These are phyloP conservation scores for Delphinapterus leucas DNA, from an alignment of 2,113 vertebrate genomes.

Conservation along the genomic window DNA sequence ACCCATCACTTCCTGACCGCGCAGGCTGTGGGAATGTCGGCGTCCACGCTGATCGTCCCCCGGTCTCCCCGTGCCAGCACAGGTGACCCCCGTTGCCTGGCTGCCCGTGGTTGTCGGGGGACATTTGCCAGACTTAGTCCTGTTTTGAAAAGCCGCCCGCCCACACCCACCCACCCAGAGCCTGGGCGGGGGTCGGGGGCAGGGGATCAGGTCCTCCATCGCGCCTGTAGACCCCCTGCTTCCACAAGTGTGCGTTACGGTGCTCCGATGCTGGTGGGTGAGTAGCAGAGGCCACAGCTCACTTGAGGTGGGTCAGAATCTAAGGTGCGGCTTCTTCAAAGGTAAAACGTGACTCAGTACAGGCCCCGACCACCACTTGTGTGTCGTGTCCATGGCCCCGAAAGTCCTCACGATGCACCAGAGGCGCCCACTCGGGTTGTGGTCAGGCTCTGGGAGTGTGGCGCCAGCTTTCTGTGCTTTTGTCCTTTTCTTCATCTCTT, in stretches of 20 bases:
- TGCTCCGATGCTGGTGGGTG: not conserved
- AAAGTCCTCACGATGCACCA: fast-evolving
- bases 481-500: not conserved
- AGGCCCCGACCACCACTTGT: not conserved
- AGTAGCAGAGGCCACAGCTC: not conserved
- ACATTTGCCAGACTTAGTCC: not conserved
- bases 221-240: not conserved
- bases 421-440: fast-evolving
- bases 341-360: too few relatives aligned
- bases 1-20: not conserved
- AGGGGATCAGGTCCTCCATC: fast-evolving
- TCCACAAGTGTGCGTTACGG: too few relatives aligned
- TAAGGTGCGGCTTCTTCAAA: not conserved
- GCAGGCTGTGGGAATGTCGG: fast-evolving
- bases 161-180: not conserved
- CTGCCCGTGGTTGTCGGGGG: not conserved
- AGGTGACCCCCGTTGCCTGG: not conserved
- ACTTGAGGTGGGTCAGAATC: too few relatives aligned
- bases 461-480: fast-evolving
- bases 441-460: not conserved
- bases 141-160: too few relatives aligned
- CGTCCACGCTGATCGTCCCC: fast-evolving
- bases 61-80: fast-evolving
- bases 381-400: too few relatives aligned
- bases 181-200: not conserved